A percentile compares a stretch with the other conserved stretches of the same genome.
Conservation (phyloP, 2,888 invertebrate species). For the Tetrapedia diversipes region DNA sequence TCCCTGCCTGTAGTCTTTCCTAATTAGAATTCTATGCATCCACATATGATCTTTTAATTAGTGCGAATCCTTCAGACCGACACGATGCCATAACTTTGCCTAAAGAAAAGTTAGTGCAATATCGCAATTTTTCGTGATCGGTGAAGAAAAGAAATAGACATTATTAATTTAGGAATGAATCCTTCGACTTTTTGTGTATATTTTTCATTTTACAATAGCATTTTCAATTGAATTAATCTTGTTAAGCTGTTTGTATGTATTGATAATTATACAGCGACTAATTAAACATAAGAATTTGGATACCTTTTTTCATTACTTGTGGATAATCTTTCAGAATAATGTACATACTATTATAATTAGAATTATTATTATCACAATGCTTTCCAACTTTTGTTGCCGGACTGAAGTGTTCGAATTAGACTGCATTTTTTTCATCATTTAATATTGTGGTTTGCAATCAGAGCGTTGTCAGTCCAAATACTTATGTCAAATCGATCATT, state of each 20-base stretch:
- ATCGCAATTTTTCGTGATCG: constrained; percentile 54
- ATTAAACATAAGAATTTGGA: constrained; percentile 55
- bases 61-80: constrained; percentile 72
- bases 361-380: constrained; percentile 20
- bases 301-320: constrained; percentile 53
- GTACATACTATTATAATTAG: constrained; percentile 68
- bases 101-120: constrained; percentile 69
- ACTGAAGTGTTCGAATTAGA: constrained; percentile 68
- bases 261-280: constrained; percentile 37
- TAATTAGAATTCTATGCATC: constrained; percentile 41
- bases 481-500: constrained; percentile 46
- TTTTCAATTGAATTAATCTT: constrained; percentile 29
- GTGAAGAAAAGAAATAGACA: constrained; percentile 26
- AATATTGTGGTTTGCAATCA: constrained; percentile 41
- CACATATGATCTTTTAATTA: constrained; percentile 42
- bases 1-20: constrained; percentile 48
- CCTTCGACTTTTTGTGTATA: constrained; percentile 37
- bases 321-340: constrained; percentile 59
- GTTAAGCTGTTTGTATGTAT: constrained; percentile 48
- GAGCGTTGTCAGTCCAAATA: constrained; percentile 49
- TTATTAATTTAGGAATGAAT: constrained; percentile 29
- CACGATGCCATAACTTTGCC: constrained; percentile 53
- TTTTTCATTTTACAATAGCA: constrained; percentile 41
- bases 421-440: constrained; percentile 31
- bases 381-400: constrained; percentile 62